Conservation (phyloP, 2,113 vertebrate genomes). For the Anolis carolinensis region DNA sequence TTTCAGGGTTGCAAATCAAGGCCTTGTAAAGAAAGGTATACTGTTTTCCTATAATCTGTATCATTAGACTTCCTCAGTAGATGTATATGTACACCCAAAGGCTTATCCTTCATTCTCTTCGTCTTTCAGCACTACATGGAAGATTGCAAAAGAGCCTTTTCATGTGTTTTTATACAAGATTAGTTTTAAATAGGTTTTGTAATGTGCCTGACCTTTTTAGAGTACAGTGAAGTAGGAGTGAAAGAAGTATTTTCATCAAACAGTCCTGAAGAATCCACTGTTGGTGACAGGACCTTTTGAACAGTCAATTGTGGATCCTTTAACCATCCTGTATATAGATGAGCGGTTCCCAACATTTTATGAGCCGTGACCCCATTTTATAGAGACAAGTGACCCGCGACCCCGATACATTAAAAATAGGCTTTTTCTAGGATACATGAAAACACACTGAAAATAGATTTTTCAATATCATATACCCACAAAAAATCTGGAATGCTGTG, state of each 20-base stretch:
- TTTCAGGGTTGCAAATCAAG: constrained; percentile 77
- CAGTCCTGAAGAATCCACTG: constrained; percentile 48
- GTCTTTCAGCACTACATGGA: constrained; percentile 65
- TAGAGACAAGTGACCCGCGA: too few relatives aligned
- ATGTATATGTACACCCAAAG: constrained; percentile 59
- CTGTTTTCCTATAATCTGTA: constrained; percentile 79
- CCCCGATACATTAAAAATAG: too few relatives aligned
- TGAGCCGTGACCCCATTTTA: too few relatives aligned
- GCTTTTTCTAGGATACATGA: too few relatives aligned
- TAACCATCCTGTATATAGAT: neutral
- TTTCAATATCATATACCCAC: too few relatives aligned
- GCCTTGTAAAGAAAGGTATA: constrained; percentile 79
- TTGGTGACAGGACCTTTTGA: constrained; percentile 47
- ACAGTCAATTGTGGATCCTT: neutral
- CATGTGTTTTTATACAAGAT: constrained; percentile 65
- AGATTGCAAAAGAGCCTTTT: constrained; percentile 62
- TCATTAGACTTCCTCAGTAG: constrained; percentile 76
- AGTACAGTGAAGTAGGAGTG: constrained; percentile 57
- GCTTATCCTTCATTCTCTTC: constrained; percentile 61
- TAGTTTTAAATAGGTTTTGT: constrained; percentile 68
- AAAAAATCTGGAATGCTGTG: too few relatives aligned
- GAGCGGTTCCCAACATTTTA: too few relatives aligned
- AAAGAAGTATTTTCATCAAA: constrained; percentile 22
- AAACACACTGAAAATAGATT: too few relatives aligned
- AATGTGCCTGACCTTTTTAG: constrained; percentile 55